Percentiles rank a stretch among this genome's conserved stretches.
phyloP scores from a whole-genome alignment of 1,140 invertebrate genomes.

The Cydia strobilella region DNA sequence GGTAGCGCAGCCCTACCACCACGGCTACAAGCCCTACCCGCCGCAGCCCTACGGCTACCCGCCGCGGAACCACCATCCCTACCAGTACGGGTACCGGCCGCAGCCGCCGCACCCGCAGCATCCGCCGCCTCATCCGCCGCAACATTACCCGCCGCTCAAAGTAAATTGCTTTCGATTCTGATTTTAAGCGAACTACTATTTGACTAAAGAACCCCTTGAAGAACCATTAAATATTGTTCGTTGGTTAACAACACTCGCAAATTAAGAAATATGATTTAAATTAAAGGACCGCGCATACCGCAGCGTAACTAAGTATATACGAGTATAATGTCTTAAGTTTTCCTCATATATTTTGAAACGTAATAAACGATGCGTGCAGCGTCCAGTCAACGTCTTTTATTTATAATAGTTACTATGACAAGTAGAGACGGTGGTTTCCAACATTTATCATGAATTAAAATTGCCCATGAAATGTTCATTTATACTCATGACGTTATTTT shows the following conservation, averaged over 20 bases:
- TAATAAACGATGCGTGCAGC: no score
- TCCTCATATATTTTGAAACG: no score
- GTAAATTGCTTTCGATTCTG: slow-evolving; percentile 36
- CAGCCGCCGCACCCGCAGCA: slow-evolving; percentile 54
- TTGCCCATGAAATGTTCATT: not conserved
- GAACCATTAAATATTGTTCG: no score
- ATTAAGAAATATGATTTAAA: no score
- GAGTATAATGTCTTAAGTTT: no score
- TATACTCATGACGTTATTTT: not conserved
- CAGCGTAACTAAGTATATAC: no score
- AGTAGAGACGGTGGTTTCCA: no score
- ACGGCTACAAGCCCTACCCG: slow-evolving; percentile 74
- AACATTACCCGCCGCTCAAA: slow-evolving; percentile 68
- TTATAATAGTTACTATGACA: no score
- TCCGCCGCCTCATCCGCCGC: slow-evolving; percentile 67
- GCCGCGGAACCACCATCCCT: slow-evolving; percentile 69
- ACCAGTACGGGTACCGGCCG: slow-evolving; percentile 64
- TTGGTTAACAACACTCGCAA: no score
- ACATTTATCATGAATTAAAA: not conserved
- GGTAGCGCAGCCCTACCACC: slow-evolving; percentile 82
- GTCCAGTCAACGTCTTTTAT: no score
- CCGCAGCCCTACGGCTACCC: slow-evolving; percentile 70
- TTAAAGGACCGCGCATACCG: no score
- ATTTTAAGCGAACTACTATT: not conserved
- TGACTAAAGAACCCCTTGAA: no score